These are phyloP conservation scores for Brotula barbata DNA, from an alignment of 2,797 vertebrate genomes.

Conservation along the genomic window DNA sequence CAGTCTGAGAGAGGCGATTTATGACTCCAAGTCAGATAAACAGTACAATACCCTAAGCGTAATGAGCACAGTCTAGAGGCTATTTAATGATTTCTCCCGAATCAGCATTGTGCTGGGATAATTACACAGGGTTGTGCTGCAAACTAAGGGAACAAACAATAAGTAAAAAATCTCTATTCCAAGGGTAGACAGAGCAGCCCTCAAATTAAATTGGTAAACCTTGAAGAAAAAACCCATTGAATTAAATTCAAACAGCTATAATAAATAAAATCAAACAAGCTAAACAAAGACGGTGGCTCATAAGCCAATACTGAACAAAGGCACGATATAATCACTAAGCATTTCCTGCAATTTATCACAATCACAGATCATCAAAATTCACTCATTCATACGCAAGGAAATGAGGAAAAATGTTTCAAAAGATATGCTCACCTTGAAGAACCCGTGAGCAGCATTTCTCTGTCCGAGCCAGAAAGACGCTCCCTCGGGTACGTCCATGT, in stretches of 20 bases:
- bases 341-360: conserved; percentile 40
- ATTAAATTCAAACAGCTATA: conserved; percentile 61
- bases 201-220: conserved; percentile 63
- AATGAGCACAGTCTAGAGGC: conserved; percentile 72
- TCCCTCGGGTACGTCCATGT: conserved; percentile 89
- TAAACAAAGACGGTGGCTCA: conserved; percentile 41
- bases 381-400: background rate
- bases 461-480: conserved; percentile 95
- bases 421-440: conserved; percentile 87
- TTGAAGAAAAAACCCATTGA: conserved; percentile 64
- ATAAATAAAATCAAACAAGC: conserved; percentile 65
- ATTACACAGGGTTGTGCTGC: conserved; percentile 67
- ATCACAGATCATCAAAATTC: conserved; percentile 27
- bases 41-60: conserved; percentile 63
- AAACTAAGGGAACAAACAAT: conserved; percentile 63
- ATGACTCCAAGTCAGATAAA: conserved; percentile 58
- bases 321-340: conserved; percentile 16
- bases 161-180: conserved; percentile 47
- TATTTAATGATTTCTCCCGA: conserved; percentile 73
- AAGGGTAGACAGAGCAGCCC: conserved; percentile 40
- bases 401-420: conserved; percentile 2
- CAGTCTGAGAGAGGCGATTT: conserved; percentile 36
- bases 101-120: conserved; percentile 68
- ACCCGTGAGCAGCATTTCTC: conserved; percentile 92
- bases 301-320: conserved; percentile 18